Evolutionary conservation across 2,797 vertebrate genomes (phyloP).

Genomic region (Botia kubotai): DNA sequence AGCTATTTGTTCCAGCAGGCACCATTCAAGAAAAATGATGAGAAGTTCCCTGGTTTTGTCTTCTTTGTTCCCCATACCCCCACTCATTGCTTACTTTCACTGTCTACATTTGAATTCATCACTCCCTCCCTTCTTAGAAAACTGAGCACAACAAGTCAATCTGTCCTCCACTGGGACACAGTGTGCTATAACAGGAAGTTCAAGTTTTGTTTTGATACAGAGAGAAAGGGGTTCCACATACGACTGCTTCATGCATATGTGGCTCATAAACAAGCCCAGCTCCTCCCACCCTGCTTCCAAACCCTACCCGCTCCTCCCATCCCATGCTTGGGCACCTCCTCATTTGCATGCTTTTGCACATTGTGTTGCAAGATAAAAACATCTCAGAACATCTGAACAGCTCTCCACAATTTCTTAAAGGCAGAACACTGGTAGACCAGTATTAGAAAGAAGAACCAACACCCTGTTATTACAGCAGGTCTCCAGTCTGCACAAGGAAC

Average conservation of each 20-base stretch:
- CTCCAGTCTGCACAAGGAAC: slow-evolving; percentile 32
- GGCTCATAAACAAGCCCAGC: slow-evolving; percentile 55
- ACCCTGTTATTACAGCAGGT: slow-evolving; percentile 64
- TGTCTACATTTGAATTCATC: slow-evolving; percentile 11
- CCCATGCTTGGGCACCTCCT: background rate
- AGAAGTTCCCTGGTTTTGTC: slow-evolving; percentile 29
- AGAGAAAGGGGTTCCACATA: slow-evolving; percentile 34
- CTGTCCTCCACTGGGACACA: slow-evolving; percentile 60
- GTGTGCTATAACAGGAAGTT: slow-evolving; percentile 62
- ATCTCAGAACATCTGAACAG: background rate
- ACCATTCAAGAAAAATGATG: slow-evolving; percentile 2
- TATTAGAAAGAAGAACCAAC: slow-evolving; percentile 38
- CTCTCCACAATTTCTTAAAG: background rate
- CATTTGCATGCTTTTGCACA: background rate
- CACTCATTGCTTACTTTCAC: slow-evolving; percentile 40
- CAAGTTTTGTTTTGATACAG: slow-evolving; percentile 57
- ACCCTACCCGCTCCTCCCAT: background rate
- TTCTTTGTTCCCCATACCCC: slow-evolving; percentile 7
- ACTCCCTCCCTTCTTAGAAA: slow-evolving; percentile 43
- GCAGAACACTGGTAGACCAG: slow-evolving; percentile 13
- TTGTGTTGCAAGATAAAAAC: background rate
- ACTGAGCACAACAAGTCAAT: slow-evolving; percentile 47
- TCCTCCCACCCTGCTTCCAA: slow-evolving; percentile 19
- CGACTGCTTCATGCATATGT: slow-evolving; percentile 16
- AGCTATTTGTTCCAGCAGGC: background rate